A percentile compares a stretch with the other conserved stretches of the same genome.
These are phyloP conservation scores for Osmoderma eremita DNA, from an alignment of 2,888 invertebrate species.

Conservation along the genomic window DNA sequence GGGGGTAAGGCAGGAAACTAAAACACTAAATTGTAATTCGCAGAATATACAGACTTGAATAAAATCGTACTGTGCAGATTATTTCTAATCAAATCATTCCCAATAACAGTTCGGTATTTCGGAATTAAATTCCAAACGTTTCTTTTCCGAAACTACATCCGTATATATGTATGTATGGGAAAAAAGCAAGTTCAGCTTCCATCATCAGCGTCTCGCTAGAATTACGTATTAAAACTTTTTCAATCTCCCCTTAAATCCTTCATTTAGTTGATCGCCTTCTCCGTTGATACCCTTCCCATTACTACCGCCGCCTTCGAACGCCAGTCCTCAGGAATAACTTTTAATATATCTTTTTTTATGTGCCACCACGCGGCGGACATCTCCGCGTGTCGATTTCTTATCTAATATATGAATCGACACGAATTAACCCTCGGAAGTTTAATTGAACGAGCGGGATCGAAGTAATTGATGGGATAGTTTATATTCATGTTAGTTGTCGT, in stretches of 20 bases:
- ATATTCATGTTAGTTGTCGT: constrained; percentile 6
- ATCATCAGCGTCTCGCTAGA: constrained; percentile 16
- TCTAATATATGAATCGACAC: constrained; percentile 29
- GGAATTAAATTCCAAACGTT: constrained; percentile 8
- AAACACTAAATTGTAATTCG: no score
- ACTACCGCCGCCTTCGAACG: not conserved
- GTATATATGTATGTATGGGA: constrained; percentile 6
- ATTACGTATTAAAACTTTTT: constrained; percentile 39
- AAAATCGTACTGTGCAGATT: no score
- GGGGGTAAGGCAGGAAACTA: no score
- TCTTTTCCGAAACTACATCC: not conserved
- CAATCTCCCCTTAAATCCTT: constrained; percentile 37
- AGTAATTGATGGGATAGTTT: constrained; percentile 19
- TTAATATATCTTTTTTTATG: constrained; percentile 37
- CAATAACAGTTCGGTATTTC: no score
- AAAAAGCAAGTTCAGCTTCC: constrained; percentile 27
- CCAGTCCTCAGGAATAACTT: constrained; percentile 17
- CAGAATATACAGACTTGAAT: no score
- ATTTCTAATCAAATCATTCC: no score
- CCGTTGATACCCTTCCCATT: not conserved
- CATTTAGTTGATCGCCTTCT: constrained; percentile 39
- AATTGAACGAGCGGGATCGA: constrained; percentile 19
- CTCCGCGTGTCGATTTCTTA: constrained; percentile 8
- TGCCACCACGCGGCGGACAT: constrained; percentile 1
- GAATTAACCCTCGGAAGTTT: constrained; percentile 29